A percentile compares a stretch with the other conserved stretches of the same genome.
Conservation (phyloP, 2,888 invertebrate genomes). For the Rhagonycha lutea region DNA sequence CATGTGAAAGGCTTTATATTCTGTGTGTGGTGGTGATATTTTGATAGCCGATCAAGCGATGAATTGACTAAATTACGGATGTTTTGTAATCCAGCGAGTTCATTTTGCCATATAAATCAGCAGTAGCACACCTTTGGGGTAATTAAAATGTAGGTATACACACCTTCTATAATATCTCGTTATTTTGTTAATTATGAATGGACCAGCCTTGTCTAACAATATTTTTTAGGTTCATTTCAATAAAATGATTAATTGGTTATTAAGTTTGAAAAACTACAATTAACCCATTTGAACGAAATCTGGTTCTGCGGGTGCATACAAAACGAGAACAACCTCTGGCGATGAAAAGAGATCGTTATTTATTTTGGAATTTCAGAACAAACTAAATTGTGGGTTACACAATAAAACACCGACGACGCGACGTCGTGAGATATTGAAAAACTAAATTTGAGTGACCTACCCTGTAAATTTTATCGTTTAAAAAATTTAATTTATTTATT, state of each 20-base stretch:
- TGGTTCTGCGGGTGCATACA: neutral
- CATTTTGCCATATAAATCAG: neutral
- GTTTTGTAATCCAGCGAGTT: neutral
- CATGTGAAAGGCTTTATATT: neutral
- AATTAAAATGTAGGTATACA: neutral
- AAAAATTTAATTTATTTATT: neutral
- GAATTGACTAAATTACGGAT: neutral
- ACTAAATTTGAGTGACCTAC: neutral
- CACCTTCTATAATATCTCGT: neutral
- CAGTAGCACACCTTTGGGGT: neutral
- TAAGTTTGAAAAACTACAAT: neutral
- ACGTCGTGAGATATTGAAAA: neutral
- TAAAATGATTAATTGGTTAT: neutral
- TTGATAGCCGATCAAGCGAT: neutral
- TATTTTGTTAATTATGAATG: neutral
- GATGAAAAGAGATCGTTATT: slow-evolving; percentile 1
- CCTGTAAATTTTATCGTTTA: neutral
- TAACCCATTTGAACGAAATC: neutral
- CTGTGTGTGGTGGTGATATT: neutral
- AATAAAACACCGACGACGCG: neutral
- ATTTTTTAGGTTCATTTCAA: neutral
- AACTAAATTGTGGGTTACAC: neutral
- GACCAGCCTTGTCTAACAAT: neutral
- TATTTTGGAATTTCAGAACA: neutral
- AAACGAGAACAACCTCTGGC: neutral